A percentile compares a stretch with the other conserved stretches of the same genome.
These are phyloP conservation scores for Drosophila tropicalis DNA, from an alignment of 1,140 invertebrate species.

Conservation along the genomic window DNA sequence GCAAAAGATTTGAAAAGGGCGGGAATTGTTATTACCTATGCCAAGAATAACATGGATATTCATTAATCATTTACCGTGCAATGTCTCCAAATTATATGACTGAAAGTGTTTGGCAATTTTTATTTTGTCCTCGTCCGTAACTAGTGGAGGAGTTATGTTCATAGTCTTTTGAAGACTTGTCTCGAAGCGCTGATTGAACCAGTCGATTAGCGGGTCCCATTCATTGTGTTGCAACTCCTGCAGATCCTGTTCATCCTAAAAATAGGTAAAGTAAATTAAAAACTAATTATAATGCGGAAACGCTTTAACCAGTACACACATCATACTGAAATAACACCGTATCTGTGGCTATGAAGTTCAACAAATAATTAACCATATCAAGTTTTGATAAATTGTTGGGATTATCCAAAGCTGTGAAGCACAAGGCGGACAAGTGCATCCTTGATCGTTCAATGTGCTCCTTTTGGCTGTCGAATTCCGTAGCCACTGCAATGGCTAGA, in stretches of 20 bases:
- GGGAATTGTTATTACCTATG: background rate
- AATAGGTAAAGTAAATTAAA: background rate
- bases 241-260: conserved; percentile 89
- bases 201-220: conserved; percentile 95
- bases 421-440: conserved; percentile 97
- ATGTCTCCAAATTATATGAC: conserved; percentile 90
- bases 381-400: conserved; percentile 91
- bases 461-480: conserved; percentile 96
- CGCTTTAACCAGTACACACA: conserved; percentile 84
- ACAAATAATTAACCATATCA: conserved; percentile 90
- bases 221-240: conserved; percentile 89
- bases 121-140: conserved; percentile 87
- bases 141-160: conserved; percentile 87
- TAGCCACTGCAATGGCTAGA: conserved; percentile 94
- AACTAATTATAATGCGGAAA: background rate
- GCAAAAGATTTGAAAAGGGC: no score
- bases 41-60: background rate
- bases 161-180: conserved; percentile 89
- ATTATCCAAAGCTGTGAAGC: conserved; percentile 96
- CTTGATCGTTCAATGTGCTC: conserved; percentile 89
- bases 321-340: conserved; percentile 91
- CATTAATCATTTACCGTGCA: conserved; percentile 87
- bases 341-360: conserved; percentile 94
- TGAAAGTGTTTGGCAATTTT: conserved; percentile 89
- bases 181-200: conserved; percentile 92